Percentiles rank a stretch among this genome's conserved stretches.
Evolutionary conservation across 2,113 vertebrate species (phyloP).

Genomic region (Hydrolagus affinis): DNA sequence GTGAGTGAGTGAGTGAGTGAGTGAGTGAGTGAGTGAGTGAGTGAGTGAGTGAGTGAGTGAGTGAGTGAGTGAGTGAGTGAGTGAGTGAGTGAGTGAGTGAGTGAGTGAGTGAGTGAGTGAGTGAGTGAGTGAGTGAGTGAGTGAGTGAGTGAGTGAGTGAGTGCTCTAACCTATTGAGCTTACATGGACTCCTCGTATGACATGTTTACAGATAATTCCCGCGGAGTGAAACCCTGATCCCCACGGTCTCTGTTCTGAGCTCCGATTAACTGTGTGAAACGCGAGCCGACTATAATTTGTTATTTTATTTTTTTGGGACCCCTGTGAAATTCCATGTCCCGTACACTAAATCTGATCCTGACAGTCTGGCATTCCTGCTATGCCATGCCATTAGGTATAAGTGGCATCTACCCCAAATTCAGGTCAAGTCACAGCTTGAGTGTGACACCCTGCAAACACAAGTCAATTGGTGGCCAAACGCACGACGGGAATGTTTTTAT

Average conservation of each 20-base stretch:
- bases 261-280: constrained; percentile 48
- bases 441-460: constrained; percentile 50
- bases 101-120: too few species aligned
- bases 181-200: too few species aligned
- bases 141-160: too few species aligned
- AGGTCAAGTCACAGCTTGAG: constrained; percentile 50
- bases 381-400: constrained; percentile 52
- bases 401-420: constrained; percentile 43
- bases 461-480: constrained; percentile 36
- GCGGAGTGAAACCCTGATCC: not conserved
- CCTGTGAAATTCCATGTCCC: constrained; percentile 49
- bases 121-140: too few species aligned
- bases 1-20: too few species aligned
- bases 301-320: constrained; percentile 54
- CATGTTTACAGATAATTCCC: not conserved
- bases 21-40: too few species aligned
- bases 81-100: too few species aligned
- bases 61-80: too few species aligned
- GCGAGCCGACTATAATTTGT: constrained; percentile 52
- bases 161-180: too few species aligned
- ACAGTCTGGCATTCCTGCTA: constrained; percentile 53
- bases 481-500: not conserved
- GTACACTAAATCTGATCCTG: constrained; percentile 52
- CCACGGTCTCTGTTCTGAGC: not conserved
- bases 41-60: too few species aligned